Evolutionary conservation across 2,888 invertebrate species (phyloP), one percentile per base, ranked within the genome.

Genomic region (Ectemnius lituratus): DNA sequence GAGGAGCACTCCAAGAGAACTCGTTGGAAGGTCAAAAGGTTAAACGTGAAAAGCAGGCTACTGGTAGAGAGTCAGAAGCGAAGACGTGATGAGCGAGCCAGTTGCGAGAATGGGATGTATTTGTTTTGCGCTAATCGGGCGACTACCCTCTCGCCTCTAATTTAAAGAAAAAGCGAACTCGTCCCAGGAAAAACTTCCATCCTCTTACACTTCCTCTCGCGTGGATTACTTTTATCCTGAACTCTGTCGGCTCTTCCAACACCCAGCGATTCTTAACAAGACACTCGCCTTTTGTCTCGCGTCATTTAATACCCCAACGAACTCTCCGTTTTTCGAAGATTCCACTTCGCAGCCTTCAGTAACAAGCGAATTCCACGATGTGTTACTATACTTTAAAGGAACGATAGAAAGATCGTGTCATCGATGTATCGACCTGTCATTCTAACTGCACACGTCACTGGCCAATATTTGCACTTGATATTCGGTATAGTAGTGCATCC

Each of bases 381-480:
- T 37, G 37, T 11, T 6, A 52, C 52, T 14, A 2, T 14, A 52
- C 16, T 14, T 14, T 16, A 6, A 14, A 52, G 16, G 52, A 52
- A 16, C 16, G n/a, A 14, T 5, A 16, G 52, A 16, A 16, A 52
- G 14, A 52, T 4, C 1, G n/a, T 16, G 52, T 52, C 52, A 52
- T 52, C 52, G 1, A 13, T 16, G 16, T 52, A 52, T 52, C 13
- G 52, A 8, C 37, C 52, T 52, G 52, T 52, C 52, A 14, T 52
- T 52, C 52, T 16, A 52, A 14, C 16, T 52, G 52, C 14, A 52
- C 56, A 20, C 58, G 67, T 52, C 60, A 56, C 60, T 67, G n/a
- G 20, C 67, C 67, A 75, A 76, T 75, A 75, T 76, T 76, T 75
- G 67, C 64, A 49, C 64, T 23, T 61, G 37, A 61, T 37, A 37